Evolutionary conservation across 1,140 invertebrate species (phyloP), one percentile per base, ranked within the genome.

Genomic region (Atta colombica): DNA sequence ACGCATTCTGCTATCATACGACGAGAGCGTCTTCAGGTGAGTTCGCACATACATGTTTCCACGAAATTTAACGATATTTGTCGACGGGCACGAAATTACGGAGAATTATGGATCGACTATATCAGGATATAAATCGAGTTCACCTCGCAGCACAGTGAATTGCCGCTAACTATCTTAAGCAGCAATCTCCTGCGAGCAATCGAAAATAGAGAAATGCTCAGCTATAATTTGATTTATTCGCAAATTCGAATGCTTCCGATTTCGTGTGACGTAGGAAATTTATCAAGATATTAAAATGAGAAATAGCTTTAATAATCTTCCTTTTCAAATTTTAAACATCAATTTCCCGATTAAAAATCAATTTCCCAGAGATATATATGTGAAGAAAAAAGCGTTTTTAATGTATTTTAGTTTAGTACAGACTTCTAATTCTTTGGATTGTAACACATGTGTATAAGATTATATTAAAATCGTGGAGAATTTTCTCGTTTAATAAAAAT

Each of bases 1-100:
- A 74, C 96, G 98, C 91, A 99, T 99, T 90, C 97, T 98, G 88
- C 96, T 99, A 86, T 97, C 97, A 93, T 99, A 99, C 94, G 99
- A 99, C 94, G 96, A 97, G 85, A 99, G 98, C 93, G 97, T 99
- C 71, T 97, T 97, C 95, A 97, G 97, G 98, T 98, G 94, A 96
- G 97, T 93, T 39, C 5, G 3, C 35, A 66, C 16, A 74, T 28
- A 51, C 28, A n/a, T 14, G 14, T 84, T 45, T 71, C 10, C 12
- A 55, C 39, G 39, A 61, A 39, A 74, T 74, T 75, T 14, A 51
- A 61, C 28, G 18, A 7, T 28, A 31, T 78, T 74, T 49, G 66
- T 63, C 25, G 55, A 72, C 51, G 21, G 35, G 14, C 18, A 49
- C 45, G 69, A 84, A 84, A 84, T 84, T 84, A 84, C 58, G 8